Evolutionary conservation across 2,113 vertebrate species (phyloP), one percentile per base, ranked within the genome.

Genomic region (Microtus richardsoni): DNA sequence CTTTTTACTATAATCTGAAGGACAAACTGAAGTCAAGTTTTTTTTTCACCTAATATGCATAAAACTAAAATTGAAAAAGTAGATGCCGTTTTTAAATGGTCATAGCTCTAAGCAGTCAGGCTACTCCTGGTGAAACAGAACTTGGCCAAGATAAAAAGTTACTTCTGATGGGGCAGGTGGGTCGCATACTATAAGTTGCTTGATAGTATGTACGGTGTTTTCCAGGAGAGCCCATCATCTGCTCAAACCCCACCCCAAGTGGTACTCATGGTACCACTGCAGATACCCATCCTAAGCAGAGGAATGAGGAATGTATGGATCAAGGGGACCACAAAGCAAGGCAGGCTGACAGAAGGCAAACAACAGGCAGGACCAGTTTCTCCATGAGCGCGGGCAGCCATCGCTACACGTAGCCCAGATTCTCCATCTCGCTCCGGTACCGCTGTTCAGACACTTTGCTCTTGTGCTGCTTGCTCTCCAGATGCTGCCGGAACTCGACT

Each of bases 401-500:
- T 91, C 98, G 98, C 97, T 99, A 99, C 98, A 99, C 99, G 17
- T 99, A 99, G 79, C 99, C 99, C 84, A 99, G 99, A 96, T 99
- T 99, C 98, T 99, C 99, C 99, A 99, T 99, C 98, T 99, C 99
- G 0, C 97, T 99, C 97, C 99, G 98, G 97, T 99, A 99, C 64
- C 99, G 99, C 95, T 99, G 98, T 96, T 99, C 99, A 0, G 99
- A 99, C 98, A 99, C 99, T 98, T 99, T 99, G 97, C 99, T 99
- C 97, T 99, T 99, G 98, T 99, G 99, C 95, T 99, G 99, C 93
- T 99, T 99, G 99, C 99, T 99, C 97, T 99, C 99, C 95, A 99
- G 98, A 97, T 99, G 99, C 97, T 99, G 99, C 68, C 99, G 98
- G 98, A 99, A 99, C 97, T 99, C 99, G 47, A 98, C 95, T 98